phyloP scores from a whole-genome alignment of 2,797 vertebrate species.

The Synaphobranchus kaupii region DNA sequence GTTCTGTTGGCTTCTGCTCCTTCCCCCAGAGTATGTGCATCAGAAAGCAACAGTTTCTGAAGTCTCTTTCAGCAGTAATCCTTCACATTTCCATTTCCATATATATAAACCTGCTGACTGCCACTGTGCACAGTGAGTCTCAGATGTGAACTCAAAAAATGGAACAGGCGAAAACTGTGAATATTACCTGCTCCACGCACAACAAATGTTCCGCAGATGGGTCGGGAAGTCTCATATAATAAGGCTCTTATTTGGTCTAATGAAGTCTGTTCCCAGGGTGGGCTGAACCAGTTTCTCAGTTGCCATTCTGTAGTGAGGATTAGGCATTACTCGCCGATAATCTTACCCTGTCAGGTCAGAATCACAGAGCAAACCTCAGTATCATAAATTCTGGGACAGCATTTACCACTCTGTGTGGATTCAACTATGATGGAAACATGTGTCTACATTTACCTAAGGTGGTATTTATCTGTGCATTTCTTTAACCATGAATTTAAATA shows the following conservation, averaged over 20 bases:
- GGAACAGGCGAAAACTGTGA: neutral
- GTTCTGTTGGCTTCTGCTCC: neutral
- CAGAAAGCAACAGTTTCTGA: neutral
- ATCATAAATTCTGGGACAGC: no score
- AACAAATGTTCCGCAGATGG: neutral
- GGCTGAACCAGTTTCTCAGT: neutral
- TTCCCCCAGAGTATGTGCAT: neutral
- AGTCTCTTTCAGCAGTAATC: neutral
- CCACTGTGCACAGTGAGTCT: neutral
- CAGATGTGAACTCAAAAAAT: neutral
- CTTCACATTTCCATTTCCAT: neutral
- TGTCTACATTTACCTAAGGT: no score
- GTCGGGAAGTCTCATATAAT: neutral
- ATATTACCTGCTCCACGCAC: neutral
- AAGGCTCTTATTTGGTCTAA: neutral
- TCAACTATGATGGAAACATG: no score
- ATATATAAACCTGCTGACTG: neutral
- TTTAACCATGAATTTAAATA: no score
- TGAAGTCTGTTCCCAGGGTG: neutral
- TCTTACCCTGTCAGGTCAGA: neutral
- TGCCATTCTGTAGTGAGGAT: neutral
- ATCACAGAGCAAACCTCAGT: no score
- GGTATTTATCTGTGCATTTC: no score
- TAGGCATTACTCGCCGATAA: neutral
- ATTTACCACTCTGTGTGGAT: no score